These are phyloP conservation scores for Andrena bicolor DNA, from an alignment of 2,888 invertebrate genomes.

Conservation along the genomic window DNA sequence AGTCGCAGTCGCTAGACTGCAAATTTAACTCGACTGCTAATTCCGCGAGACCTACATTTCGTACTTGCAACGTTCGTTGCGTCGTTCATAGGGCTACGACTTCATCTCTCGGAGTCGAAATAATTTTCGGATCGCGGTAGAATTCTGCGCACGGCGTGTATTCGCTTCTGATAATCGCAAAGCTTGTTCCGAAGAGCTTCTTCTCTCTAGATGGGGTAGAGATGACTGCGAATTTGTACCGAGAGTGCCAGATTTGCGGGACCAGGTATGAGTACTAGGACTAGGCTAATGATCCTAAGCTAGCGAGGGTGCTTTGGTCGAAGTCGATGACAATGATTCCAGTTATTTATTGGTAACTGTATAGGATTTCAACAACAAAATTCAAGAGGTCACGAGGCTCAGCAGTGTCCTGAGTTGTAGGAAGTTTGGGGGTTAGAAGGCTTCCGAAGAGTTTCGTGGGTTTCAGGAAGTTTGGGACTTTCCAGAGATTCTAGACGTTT, in stretches of 20 bases:
- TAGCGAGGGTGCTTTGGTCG: background rate
- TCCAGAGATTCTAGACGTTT: background rate
- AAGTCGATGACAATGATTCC: background rate
- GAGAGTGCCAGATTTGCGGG: background rate
- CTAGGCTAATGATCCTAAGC: background rate
- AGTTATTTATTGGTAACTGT: background rate
- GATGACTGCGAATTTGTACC: background rate
- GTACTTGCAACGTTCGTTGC: constrained; percentile 28
- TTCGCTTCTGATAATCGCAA: background rate
- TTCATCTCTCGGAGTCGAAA: background rate
- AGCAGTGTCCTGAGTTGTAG: background rate
- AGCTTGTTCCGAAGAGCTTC: background rate
- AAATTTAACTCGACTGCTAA: constrained; percentile 38
- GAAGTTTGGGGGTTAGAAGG: constrained; percentile 2
- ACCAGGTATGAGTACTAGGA: background rate
- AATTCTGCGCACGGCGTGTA: background rate
- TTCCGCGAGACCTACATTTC: constrained; percentile 48
- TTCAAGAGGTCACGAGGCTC: background rate
- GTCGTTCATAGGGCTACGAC: background rate
- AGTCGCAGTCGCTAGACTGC: constrained; percentile 47
- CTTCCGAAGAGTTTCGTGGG: background rate
- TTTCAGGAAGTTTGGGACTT: background rate
- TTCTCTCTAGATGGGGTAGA: background rate
- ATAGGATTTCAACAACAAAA: background rate
- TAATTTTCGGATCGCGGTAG: background rate